These are phyloP conservation scores for Acanthosepion esculentum DNA, from an alignment of 2,888 invertebrate species.

Conservation along the genomic window DNA sequence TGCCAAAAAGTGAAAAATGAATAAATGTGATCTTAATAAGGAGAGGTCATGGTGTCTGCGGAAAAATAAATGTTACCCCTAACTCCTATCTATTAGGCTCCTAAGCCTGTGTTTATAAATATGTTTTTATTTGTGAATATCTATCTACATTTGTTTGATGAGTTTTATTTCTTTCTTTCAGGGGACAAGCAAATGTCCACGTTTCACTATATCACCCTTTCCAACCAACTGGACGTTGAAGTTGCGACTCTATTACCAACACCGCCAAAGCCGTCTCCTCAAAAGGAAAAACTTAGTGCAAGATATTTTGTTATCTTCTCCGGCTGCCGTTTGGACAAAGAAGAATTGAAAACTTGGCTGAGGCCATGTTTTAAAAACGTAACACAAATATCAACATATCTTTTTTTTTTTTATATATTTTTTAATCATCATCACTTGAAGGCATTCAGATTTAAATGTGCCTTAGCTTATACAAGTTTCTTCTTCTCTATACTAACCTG, in stretches of 20 bases:
- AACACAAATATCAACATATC: neutral
- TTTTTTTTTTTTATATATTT: neutral
- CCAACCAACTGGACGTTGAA: neutral
- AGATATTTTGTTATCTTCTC: constrained; percentile 21
- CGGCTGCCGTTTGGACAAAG: neutral
- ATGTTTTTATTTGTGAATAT: neutral
- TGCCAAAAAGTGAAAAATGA: no score
- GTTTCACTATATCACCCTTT: neutral
- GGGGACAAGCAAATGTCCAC: neutral
- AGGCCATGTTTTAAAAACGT: neutral
- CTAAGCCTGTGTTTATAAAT: neutral
- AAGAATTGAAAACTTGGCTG: neutral
- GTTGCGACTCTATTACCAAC: neutral
- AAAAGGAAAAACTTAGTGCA: neutral
- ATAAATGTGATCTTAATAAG: no score
- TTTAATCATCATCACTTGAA: neutral
- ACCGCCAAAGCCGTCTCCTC: neutral
- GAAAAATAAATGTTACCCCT: no score
- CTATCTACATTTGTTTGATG: neutral
- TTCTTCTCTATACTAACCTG: no score
- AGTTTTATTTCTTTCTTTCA: neutral
- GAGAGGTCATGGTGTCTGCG: no score
- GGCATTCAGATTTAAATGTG: no score
- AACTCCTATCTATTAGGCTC: no score
- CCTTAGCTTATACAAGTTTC: no score